phyloP scores from a whole-genome alignment of 2,888 invertebrate species.

The Girardia tigrina region DNA sequence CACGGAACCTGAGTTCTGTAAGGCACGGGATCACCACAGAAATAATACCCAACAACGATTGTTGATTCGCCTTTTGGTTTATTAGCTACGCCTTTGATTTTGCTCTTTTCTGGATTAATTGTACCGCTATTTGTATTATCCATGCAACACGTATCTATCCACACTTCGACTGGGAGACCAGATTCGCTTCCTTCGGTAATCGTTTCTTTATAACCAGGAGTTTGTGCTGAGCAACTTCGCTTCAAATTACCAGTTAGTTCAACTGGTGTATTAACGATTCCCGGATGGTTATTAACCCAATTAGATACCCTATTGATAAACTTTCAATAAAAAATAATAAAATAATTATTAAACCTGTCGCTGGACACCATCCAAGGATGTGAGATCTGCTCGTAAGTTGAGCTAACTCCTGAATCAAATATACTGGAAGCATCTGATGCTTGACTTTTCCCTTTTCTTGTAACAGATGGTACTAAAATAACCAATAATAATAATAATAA shows the following conservation, averaged over 20 bases:
- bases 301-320: neutral
- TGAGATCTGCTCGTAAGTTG: slow-evolving; percentile 40
- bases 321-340: neutral
- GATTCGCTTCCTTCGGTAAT: slow-evolving; percentile 21
- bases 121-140: neutral
- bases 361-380: neutral
- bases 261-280: slow-evolving; percentile 1
- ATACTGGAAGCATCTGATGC: slow-evolving; percentile 34
- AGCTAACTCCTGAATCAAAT: slow-evolving; percentile 49
- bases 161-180: neutral
- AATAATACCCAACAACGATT: slow-evolving; percentile 67
- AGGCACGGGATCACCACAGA: slow-evolving; percentile 80
- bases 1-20: slow-evolving; percentile 78
- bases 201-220: slow-evolving; percentile 2
- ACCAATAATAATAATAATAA: no score
- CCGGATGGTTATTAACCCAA: slow-evolving; percentile 14
- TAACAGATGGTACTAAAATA: neutral
- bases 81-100: slow-evolving; percentile 17
- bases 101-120: neutral
- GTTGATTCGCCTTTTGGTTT: slow-evolving; percentile 3
- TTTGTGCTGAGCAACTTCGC: slow-evolving; percentile 10
- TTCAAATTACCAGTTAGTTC: slow-evolving; percentile 15
- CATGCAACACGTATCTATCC: neutral
- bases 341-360: neutral
- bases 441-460: slow-evolving; percentile 13